Evolutionary conservation across 2,888 invertebrate genomes (phyloP).

Genomic region (Agrochola circellaris): DNA sequence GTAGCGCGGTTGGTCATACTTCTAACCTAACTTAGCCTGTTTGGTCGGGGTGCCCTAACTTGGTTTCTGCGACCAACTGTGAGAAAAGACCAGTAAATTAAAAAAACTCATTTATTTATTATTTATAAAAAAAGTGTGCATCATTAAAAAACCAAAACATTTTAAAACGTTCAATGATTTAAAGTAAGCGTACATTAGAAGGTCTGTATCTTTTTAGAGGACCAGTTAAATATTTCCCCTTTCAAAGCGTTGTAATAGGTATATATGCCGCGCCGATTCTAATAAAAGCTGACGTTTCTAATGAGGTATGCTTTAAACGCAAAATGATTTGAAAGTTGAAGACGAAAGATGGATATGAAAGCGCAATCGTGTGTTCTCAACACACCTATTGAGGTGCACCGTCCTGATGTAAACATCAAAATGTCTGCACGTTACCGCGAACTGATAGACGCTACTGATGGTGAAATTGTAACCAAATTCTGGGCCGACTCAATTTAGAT

Average conservation of each 20-base stretch:
- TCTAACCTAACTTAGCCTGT: not conserved
- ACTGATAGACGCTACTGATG: too few relatives aligned
- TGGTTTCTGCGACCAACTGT: not conserved
- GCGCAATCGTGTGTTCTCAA: too few relatives aligned
- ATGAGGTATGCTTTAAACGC: not conserved
- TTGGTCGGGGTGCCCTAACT: not conserved
- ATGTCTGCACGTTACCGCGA: not conserved
- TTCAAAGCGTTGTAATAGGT: not conserved
- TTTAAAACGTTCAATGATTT: not conserved
- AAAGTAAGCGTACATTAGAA: not conserved
- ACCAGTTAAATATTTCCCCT: not conserved
- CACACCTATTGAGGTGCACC: not conserved
- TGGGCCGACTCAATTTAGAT: not conserved
- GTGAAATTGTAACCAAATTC: not conserved
- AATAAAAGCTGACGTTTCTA: constrained; percentile 1
- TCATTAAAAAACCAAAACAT: not conserved
- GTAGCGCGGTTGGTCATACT: not conserved
- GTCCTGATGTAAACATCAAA: not conserved
- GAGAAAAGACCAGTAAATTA: not conserved
- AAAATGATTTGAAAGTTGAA: constrained; percentile 4
- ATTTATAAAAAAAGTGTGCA: too few relatives aligned
- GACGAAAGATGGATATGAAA: not conserved
- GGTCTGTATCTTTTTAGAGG: not conserved
- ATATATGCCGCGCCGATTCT: too few relatives aligned
- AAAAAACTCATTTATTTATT: too few relatives aligned